Conservation (phyloP, 2,888 invertebrate genomes). For the Drosophila acutilabella region DNA sequence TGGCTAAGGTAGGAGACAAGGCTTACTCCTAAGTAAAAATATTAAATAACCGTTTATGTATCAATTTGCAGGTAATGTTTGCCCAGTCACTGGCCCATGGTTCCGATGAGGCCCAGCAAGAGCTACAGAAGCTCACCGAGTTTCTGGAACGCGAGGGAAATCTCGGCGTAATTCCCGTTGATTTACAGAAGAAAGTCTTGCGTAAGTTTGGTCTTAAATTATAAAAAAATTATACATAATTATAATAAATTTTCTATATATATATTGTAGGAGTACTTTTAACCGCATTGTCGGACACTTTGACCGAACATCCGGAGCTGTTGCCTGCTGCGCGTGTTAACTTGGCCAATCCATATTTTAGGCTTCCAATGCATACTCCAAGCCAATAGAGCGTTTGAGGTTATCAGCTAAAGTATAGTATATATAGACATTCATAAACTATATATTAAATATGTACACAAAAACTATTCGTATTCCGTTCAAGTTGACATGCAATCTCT, state of each 20-base stretch:
- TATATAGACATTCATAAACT: constrained; percentile 44
- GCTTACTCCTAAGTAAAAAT: too few species aligned
- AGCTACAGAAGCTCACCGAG: constrained; percentile 90
- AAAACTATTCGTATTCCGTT: constrained; percentile 34
- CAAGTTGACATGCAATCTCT: constrained; percentile 53
- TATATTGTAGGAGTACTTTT: constrained; percentile 90
- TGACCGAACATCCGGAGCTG: constrained; percentile 90
- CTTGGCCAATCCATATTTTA: constrained; percentile 84
- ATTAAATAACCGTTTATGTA: neutral
- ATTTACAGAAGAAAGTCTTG: constrained; percentile 91
- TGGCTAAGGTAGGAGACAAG: constrained; percentile 88
- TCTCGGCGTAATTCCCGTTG: constrained; percentile 90
- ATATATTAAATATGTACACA: constrained; percentile 47
- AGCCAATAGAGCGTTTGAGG: constrained; percentile 51
- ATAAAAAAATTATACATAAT: neutral
- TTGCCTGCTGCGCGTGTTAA: constrained; percentile 87
- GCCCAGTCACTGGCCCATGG: constrained; percentile 90
- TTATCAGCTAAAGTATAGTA: constrained; percentile 57
- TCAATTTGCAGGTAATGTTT: constrained; percentile 88
- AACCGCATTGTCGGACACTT: constrained; percentile 90
- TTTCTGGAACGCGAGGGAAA: constrained; percentile 91
- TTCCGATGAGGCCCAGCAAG: constrained; percentile 89
- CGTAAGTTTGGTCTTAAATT: constrained; percentile 85
- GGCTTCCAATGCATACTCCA: constrained; percentile 80
- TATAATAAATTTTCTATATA: too few species aligned